These are phyloP conservation scores for Tipula lateralis DNA, from an alignment of 2,888 invertebrate species.

Conservation along the genomic window DNA sequence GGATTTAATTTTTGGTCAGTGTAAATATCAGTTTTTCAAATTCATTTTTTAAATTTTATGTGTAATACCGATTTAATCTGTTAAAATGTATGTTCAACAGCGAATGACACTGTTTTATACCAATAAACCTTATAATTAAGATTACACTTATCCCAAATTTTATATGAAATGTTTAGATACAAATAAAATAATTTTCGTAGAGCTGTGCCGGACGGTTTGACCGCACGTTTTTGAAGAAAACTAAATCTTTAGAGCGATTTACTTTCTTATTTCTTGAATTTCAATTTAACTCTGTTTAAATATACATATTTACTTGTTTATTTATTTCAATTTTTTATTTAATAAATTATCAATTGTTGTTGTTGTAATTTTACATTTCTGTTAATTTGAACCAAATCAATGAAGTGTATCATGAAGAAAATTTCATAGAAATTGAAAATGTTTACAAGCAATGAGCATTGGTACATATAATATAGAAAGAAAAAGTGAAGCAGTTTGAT, in stretches of 20 bases:
- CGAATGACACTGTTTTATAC: not conserved
- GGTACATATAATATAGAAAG: not conserved
- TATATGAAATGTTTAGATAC: too few relatives aligned
- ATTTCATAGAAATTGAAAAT: conserved; percentile 7
- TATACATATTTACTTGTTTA: not conserved
- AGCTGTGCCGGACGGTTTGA: too few relatives aligned
- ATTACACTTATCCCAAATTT: not conserved
- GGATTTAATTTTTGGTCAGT: not conserved
- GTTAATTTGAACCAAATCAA: not conserved
- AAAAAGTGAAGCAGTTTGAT: not conserved
- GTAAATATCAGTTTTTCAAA: not conserved
- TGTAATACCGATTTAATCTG: not conserved
- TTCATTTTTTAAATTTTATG: not conserved
- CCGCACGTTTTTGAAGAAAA: not conserved
- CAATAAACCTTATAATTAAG: not conserved
- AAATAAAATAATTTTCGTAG: too few relatives aligned
- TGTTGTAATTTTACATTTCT: not conserved
- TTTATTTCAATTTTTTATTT: not conserved
- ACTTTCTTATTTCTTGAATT: not conserved
- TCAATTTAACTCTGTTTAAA: not conserved
- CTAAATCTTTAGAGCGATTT: not conserved
- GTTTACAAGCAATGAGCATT: not conserved
- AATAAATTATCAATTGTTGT: not conserved
- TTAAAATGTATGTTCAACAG: not conserved
- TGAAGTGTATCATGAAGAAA: not conserved